These are phyloP conservation scores for Drosophila rubida DNA, from an alignment of 2,888 invertebrate species.

Conservation along the genomic window DNA sequence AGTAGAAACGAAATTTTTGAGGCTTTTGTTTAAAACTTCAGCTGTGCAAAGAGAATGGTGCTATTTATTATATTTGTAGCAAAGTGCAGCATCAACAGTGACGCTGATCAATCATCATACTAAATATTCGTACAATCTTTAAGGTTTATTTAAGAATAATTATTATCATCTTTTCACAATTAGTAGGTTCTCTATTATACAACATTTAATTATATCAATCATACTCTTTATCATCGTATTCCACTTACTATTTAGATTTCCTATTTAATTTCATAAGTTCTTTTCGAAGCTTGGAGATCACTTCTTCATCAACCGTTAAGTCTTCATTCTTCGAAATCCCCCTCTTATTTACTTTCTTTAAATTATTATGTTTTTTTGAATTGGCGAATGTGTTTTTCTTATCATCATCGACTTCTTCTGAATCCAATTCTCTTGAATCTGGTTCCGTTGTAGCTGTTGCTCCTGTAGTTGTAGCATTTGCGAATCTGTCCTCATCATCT, in stretches of 20 bases:
- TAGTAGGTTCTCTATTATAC: background rate
- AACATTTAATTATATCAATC: background rate
- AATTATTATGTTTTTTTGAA: background rate
- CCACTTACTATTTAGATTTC: background rate
- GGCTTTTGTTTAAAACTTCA: background rate
- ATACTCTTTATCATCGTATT: background rate
- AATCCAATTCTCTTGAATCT: constrained; percentile 9
- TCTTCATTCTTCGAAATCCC: background rate
- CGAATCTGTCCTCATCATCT: constrained; percentile 21
- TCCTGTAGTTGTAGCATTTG: background rate
- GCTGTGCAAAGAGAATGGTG: constrained; percentile 4
- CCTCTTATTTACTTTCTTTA: background rate
- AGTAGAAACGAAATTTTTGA: background rate
- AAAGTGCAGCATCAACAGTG: background rate
- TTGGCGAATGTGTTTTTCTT: background rate
- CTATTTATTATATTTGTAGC: background rate
- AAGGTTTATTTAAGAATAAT: background rate
- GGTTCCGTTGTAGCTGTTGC: background rate
- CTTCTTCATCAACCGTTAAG: background rate
- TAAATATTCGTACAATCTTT: no score
- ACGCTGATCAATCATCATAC: background rate
- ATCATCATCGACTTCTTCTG: background rate
- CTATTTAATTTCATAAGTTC: background rate
- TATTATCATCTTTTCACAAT: background rate
- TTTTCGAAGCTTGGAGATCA: background rate